Evolutionary conservation across 2,797 vertebrate species (phyloP).

Genomic region (Lagocephalus sceleratus): DNA sequence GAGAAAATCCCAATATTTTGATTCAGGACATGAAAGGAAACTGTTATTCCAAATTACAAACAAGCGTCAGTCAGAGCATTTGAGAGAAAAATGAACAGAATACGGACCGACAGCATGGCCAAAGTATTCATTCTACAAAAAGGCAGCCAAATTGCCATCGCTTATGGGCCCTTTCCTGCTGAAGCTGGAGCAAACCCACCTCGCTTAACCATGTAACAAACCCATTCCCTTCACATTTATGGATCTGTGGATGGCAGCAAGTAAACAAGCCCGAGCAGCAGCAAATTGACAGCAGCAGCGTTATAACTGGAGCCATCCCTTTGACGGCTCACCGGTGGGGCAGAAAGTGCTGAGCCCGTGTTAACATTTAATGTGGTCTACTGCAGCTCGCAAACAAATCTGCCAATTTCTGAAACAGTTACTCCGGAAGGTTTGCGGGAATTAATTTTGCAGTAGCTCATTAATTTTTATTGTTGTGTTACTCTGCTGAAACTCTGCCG

Average conservation of each 20-base stretch:
- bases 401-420: neutral
- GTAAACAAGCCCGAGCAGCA: conserved; percentile 20
- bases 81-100: too few relatives aligned
- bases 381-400: neutral
- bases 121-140: neutral
- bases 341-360: conserved; percentile 3
- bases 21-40: conserved; percentile 7
- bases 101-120: too few relatives aligned
- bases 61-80: neutral
- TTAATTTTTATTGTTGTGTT: conserved; percentile 3
- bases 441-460: conserved; percentile 1
- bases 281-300: neutral
- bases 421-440: conserved; percentile 3
- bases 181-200: neutral
- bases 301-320: conserved; percentile 11
- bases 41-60: conserved; percentile 3
- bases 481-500: neutral
- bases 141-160: neutral
- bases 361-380: neutral
- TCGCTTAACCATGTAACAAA: too few relatives aligned
- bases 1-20: conserved; percentile 3
- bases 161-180: neutral
- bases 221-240: neutral
- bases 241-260: conserved; percentile 9
- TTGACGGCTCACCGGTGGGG: too few relatives aligned